Evolutionary conservation across 2,797 vertebrate species (phyloP).

Genomic region (Poeciliopsis presidionis): DNA sequence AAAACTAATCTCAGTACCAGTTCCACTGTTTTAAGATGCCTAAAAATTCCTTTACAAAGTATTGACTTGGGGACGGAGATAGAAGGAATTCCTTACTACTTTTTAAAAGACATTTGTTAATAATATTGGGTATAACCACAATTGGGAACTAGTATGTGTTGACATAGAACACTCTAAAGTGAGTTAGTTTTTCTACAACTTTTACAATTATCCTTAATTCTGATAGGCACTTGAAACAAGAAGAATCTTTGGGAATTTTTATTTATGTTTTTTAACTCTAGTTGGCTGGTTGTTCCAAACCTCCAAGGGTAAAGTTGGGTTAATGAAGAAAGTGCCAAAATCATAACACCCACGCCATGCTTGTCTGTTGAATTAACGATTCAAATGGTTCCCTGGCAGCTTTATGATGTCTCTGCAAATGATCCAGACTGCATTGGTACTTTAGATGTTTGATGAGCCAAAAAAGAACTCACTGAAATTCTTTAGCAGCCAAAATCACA

Average conservation of each 20-base stretch:
- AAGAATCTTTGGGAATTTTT: neutral
- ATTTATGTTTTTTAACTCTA: neutral
- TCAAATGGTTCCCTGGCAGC: neutral
- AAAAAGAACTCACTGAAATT: neutral
- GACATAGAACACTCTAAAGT: neutral
- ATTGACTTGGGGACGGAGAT: neutral
- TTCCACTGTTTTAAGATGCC: slow-evolving; percentile 36
- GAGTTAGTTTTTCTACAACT: neutral
- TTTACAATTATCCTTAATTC: neutral
- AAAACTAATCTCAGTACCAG: slow-evolving; percentile 11
- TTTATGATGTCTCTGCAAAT: neutral
- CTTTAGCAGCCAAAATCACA: neutral
- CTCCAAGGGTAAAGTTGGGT: neutral
- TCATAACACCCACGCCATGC: neutral
- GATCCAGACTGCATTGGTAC: neutral
- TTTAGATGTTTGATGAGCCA: slow-evolving; percentile 4
- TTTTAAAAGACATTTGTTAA: neutral
- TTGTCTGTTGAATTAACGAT: neutral
- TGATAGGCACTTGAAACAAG: neutral
- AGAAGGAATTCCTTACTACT: neutral
- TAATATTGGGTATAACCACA: neutral
- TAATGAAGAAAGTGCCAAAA: neutral
- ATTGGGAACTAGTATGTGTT: neutral
- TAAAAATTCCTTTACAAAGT: neutral
- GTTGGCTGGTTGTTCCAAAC: neutral